Conservation (phyloP, 2,797 vertebrate genomes). For the Pseudomugil gertrudae region DNA sequence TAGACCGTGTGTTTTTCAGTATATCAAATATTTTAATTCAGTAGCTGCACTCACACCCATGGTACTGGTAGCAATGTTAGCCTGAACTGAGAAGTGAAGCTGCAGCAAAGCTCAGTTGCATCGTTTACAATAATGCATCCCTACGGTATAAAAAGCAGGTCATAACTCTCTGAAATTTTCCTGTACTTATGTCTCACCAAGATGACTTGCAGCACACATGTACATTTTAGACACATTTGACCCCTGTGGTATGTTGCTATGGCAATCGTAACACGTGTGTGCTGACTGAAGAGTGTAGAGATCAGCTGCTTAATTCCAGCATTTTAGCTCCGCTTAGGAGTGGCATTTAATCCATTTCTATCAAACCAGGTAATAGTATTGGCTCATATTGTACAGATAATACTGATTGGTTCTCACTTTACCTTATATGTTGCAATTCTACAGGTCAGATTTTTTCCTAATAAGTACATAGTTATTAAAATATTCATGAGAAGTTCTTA, state of each 20-base stretch:
- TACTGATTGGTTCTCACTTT: neutral
- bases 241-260: slow-evolving; percentile 40
- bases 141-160: neutral
- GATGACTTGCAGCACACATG: neutral
- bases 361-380: slow-evolving; percentile 25
- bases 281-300: slow-evolving; percentile 40
- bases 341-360: slow-evolving; percentile 48
- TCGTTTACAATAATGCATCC: neutral
- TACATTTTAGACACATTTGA: slow-evolving; percentile 20
- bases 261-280: slow-evolving; percentile 51
- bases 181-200: neutral
- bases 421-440: neutral
- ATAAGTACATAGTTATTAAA: neutral
- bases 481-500: slow-evolving; percentile 26
- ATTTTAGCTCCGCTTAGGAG: slow-evolving; percentile 31
- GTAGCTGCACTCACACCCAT: neutral
- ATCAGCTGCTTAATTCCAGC: slow-evolving; percentile 56
- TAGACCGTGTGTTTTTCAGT: neutral
- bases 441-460: neutral
- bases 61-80: neutral
- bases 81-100: neutral
- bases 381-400: neutral
- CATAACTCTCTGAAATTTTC: slow-evolving; percentile 10
- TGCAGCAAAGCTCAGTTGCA: neutral
- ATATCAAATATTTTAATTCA: neutral